A percentile compares a stretch with the other conserved stretches of the same genome.
Evolutionary conservation across 2,113 vertebrate genomes (phyloP).

Genomic region (Hippocampus zosterae): DNA sequence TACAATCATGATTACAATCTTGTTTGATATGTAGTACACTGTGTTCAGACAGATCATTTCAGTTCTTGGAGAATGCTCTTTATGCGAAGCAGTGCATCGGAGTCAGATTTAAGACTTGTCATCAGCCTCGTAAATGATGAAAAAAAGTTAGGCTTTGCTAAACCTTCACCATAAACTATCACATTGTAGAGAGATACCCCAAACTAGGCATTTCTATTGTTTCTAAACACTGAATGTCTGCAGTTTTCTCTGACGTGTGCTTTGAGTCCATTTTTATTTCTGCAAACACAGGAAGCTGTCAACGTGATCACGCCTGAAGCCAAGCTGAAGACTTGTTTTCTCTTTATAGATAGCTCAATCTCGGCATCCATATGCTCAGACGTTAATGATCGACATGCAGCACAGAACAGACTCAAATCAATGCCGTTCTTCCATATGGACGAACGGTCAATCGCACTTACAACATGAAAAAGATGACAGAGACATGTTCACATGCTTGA

Average conservation of each 20-base stretch:
- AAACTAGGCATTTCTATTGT: neutral
- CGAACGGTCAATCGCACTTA: neutral
- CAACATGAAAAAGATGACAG: no score
- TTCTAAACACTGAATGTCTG: neutral
- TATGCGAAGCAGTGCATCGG: neutral
- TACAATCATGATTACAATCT: neutral
- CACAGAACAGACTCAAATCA: neutral
- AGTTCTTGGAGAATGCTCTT: neutral
- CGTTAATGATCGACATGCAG: neutral
- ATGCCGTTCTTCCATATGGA: neutral
- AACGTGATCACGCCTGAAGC: neutral
- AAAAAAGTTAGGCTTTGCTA: neutral
- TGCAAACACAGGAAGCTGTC: neutral
- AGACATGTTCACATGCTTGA: no score
- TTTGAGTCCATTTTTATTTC: neutral
- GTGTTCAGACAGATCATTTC: neutral
- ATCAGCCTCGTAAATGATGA: neutral
- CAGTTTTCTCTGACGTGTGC: neutral
- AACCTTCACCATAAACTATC: neutral
- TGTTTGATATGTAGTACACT: neutral
- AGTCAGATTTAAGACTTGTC: neutral
- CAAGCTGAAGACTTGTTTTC: neutral
- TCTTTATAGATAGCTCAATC: neutral
- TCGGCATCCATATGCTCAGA: neutral
- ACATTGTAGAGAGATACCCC: neutral